phyloP scores from a whole-genome alignment of 2,888 invertebrate genomes.

The Sesia bembeciformis region DNA sequence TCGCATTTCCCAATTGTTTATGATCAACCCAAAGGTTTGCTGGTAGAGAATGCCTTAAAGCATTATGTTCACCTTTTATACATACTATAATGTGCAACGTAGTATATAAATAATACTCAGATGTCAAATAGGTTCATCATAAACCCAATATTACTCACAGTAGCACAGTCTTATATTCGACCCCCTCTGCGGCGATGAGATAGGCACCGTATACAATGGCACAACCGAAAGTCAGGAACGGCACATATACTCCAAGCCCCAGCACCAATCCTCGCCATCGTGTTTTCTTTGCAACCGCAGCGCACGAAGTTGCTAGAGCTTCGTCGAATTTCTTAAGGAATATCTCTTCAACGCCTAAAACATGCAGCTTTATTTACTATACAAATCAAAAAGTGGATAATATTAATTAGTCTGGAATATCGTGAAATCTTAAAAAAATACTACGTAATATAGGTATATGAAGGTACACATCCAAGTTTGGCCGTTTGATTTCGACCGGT shows the following conservation, averaged over 20 bases:
- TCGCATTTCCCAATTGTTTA: no score
- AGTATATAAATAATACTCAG: no score
- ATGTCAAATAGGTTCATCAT: no score
- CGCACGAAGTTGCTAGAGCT: slow-evolving; percentile 62
- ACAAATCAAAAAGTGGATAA: not conserved
- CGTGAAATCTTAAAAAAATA: no score
- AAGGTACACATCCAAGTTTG: no score
- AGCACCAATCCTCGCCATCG: slow-evolving; percentile 80
- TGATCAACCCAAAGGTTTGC: no score
- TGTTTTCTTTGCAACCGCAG: slow-evolving; percentile 71
- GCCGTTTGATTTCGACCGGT: no score
- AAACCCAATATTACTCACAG: slow-evolving; percentile 59
- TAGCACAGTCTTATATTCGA: slow-evolving; percentile 78
- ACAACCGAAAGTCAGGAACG: slow-evolving; percentile 80
- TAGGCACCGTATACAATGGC: slow-evolving; percentile 82
- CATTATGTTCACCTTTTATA: no score
- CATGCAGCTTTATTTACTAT: not conserved
- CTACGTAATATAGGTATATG: no score
- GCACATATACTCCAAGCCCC: slow-evolving; percentile 79
- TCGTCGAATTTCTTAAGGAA: slow-evolving; percentile 73
- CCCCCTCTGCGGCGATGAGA: slow-evolving; percentile 75
- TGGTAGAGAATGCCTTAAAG: no score
- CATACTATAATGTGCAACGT: no score
- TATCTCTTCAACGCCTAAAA: slow-evolving; percentile 64
- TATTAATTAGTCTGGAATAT: not conserved